Percentiles rank a stretch among this genome's conserved stretches.
phyloP scores from a whole-genome alignment of 2,797 vertebrate genomes.

The Discoglossus pictus region DNA sequence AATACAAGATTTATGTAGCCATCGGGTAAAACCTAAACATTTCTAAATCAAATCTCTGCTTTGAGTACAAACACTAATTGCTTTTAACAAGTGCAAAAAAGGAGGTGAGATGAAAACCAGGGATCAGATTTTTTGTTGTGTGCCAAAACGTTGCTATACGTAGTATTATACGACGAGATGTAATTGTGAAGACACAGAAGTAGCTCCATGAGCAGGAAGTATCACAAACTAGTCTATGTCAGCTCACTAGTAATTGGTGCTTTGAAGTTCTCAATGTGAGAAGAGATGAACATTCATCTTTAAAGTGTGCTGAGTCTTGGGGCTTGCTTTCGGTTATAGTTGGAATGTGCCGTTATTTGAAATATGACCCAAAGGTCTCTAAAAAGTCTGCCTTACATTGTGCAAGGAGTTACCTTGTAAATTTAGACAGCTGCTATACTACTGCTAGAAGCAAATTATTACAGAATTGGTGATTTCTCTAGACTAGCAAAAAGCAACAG shows the following conservation, averaged over 20 bases:
- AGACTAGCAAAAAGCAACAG: constrained; percentile 60
- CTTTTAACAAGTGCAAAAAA: constrained; percentile 64
- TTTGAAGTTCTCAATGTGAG: constrained; percentile 71
- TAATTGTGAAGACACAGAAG: constrained; percentile 54
- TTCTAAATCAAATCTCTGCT: constrained; percentile 58
- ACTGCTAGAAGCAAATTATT: constrained; percentile 68
- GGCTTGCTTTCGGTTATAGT: constrained; percentile 69
- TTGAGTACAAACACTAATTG: constrained; percentile 59
- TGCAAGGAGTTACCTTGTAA: constrained; percentile 69
- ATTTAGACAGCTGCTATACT: constrained; percentile 72
- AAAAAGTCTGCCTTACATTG: constrained; percentile 63
- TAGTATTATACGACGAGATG: constrained; percentile 54
- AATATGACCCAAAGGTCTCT: constrained; percentile 69
- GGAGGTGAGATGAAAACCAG: constrained; percentile 55
- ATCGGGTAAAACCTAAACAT: constrained; percentile 56
- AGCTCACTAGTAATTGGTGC: constrained; percentile 60
- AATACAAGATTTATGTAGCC: constrained; percentile 60
- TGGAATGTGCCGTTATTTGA: constrained; percentile 73
- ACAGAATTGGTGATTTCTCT: constrained; percentile 62
- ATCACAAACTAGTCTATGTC: constrained; percentile 63
- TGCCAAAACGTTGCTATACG: constrained; percentile 55
- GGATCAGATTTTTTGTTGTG: constrained; percentile 54
- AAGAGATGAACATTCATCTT: constrained; percentile 69
- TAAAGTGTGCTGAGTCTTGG: constrained; percentile 61
- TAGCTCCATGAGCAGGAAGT: constrained; percentile 65